Conservation (phyloP, 2,113 vertebrate species). For the Dolichallabes microphthalmus region DNA sequence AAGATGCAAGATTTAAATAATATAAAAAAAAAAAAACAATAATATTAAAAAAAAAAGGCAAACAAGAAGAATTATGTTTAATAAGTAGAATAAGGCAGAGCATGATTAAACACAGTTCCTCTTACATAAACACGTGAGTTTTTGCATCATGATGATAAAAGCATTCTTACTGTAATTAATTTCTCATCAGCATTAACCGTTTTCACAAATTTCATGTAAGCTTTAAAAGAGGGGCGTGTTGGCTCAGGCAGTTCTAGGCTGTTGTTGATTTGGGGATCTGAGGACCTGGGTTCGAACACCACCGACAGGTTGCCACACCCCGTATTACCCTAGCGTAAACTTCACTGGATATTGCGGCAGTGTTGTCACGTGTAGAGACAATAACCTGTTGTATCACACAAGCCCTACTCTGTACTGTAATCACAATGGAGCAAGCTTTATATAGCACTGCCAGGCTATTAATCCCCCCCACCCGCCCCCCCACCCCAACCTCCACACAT, state of each 20-base stretch:
- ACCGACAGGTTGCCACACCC: too few species aligned
- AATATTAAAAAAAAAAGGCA: too few species aligned
- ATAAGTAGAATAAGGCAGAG: background rate
- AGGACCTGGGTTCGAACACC: too few species aligned
- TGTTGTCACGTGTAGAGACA: background rate
- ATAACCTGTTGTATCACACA: background rate
- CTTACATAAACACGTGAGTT: background rate
- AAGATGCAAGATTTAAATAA: too few species aligned
- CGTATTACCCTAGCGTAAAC: background rate
- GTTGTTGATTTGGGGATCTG: too few species aligned
- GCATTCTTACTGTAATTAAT: background rate
- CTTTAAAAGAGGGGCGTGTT: too few species aligned
- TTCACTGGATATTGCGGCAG: background rate
- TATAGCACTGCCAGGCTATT: constrained; percentile 2
- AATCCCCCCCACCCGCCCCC: background rate
- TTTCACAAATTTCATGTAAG: background rate
- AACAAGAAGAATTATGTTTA: background rate
- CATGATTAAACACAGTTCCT: background rate
- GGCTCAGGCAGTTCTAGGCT: too few species aligned
- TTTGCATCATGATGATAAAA: background rate
- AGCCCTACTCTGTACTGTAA: background rate
- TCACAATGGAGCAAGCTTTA: background rate
- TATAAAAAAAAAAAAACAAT: too few species aligned
- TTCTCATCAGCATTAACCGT: background rate
- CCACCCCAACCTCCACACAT: background rate